Percentiles rank a stretch among this genome's conserved stretches.
Evolutionary conservation across 2,113 vertebrate genomes (phyloP).

Genomic region (Tympanuchus pallidicinctus): DNA sequence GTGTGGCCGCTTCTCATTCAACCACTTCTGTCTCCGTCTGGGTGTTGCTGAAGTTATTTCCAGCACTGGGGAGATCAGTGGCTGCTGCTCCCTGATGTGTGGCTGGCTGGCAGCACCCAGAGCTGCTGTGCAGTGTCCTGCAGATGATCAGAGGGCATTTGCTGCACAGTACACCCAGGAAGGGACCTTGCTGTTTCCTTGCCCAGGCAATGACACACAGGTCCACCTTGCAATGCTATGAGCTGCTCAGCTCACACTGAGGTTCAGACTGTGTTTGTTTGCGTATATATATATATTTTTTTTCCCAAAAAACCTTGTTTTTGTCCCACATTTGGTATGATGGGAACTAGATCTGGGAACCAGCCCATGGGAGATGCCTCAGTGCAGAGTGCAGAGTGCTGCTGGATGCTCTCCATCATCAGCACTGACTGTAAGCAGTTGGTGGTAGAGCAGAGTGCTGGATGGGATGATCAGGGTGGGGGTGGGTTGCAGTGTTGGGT

Average conservation of each 20-base stretch:
- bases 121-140: background rate
- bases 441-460: too few relatives aligned
- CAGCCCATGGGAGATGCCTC: background rate
- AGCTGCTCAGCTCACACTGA: rapidly evolving
- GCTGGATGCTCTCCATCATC: background rate
- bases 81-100: background rate
- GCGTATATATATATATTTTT: background rate
- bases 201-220: rapidly evolving
- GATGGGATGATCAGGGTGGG: too few relatives aligned
- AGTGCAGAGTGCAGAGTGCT: too few relatives aligned
- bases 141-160: background rate
- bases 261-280: background rate
- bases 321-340: background rate
- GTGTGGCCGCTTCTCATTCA: background rate
- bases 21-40: background rate
- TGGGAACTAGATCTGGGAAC: background rate
- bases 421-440: too few relatives aligned
- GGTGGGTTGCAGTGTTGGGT: too few relatives aligned
- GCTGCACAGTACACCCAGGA: background rate
- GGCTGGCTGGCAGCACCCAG: too few relatives aligned
- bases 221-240: rapidly evolving
- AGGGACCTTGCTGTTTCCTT: background rate
- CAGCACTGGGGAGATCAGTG: background rate
- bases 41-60: background rate
- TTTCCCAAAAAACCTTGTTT: background rate